Evolutionary conservation across 2,888 invertebrate genomes (phyloP).

Genomic region (Adelognathus sp.): DNA sequence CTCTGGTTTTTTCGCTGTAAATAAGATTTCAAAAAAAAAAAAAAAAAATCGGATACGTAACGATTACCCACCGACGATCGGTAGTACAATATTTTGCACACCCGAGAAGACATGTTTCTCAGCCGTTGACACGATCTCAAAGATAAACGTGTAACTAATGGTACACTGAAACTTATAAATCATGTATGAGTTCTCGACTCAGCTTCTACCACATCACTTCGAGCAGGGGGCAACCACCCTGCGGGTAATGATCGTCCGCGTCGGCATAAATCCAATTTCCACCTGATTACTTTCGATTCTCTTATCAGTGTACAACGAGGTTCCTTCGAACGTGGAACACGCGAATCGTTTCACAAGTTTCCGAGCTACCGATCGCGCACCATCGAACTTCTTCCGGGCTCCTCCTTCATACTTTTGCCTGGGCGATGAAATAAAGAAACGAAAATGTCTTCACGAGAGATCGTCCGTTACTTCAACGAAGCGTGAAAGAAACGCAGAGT

Average conservation of each 20-base stretch:
- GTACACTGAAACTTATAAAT: too few relatives aligned
- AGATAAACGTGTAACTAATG: too few relatives aligned
- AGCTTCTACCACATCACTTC: too few relatives aligned
- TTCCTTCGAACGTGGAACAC: conserved; percentile 28
- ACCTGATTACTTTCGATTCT: conserved; percentile 36
- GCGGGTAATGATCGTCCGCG: not conserved
- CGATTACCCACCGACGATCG: too few relatives aligned
- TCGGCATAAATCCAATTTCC: conserved; percentile 6
- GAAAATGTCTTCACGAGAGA: conserved; percentile 41
- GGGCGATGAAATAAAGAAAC: not conserved
- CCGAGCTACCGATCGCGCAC: conserved; percentile 32
- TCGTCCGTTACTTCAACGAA: not conserved
- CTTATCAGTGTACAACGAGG: conserved; percentile 43
- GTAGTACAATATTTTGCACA: too few relatives aligned
- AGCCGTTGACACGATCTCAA: too few relatives aligned
- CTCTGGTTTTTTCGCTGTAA: too few relatives aligned
- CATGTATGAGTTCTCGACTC: too few relatives aligned
- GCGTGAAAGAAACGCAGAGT: not conserved
- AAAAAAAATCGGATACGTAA: too few relatives aligned
- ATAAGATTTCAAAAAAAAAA: too few relatives aligned
- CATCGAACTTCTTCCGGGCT: conserved; percentile 5
- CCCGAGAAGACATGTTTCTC: too few relatives aligned
- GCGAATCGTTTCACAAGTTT: conserved; percentile 34
- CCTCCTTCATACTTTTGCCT: not conserved
- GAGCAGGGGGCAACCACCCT: too few relatives aligned